These are phyloP conservation scores for Xylota segnis DNA, from an alignment of 2,888 invertebrate genomes.

Conservation along the genomic window DNA sequence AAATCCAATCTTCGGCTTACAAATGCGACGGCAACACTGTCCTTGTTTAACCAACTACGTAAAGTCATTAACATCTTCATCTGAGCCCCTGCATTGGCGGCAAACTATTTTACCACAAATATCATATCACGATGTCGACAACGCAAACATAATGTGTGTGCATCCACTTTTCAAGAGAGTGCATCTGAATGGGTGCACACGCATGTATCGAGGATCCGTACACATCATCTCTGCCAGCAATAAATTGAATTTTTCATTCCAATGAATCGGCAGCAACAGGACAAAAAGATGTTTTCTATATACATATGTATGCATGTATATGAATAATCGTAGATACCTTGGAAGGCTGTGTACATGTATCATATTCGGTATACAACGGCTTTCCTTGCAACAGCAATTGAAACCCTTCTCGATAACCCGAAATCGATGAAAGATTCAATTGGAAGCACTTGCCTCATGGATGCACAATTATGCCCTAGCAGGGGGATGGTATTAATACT, in stretches of 20 bases:
- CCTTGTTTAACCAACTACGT: conserved; percentile 38
- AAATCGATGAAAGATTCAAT: conserved; percentile 74
- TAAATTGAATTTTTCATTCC: conserved; percentile 75
- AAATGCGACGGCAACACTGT: conserved; percentile 17
- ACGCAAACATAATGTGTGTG: conserved; percentile 44
- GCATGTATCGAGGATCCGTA: conserved; percentile 38
- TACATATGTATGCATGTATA: neutral
- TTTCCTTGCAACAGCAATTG: conserved; percentile 70
- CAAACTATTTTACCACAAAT: conserved; percentile 53
- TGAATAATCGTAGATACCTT: neutral
- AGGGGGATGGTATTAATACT: conserved; percentile 65
- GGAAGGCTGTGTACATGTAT: conserved; percentile 11
- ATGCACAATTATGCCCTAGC: conserved; percentile 73
- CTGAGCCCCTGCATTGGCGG: conserved; percentile 25
- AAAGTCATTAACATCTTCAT: conserved; percentile 67
- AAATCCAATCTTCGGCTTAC: conserved; percentile 27
- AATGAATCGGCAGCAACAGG: conserved; percentile 68
- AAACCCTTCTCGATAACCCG: conserved; percentile 67
- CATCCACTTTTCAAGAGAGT: conserved; percentile 49
- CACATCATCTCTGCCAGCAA: conserved; percentile 62
- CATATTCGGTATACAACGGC: conserved; percentile 42
- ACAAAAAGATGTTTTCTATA: conserved; percentile 72
- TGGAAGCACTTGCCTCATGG: conserved; percentile 73
- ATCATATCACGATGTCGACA: conserved; percentile 30
- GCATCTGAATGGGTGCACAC: conserved; percentile 8